These are phyloP conservation scores for Acanthis flammea DNA, from an alignment of 2,797 vertebrate genomes.

Conservation along the genomic window DNA sequence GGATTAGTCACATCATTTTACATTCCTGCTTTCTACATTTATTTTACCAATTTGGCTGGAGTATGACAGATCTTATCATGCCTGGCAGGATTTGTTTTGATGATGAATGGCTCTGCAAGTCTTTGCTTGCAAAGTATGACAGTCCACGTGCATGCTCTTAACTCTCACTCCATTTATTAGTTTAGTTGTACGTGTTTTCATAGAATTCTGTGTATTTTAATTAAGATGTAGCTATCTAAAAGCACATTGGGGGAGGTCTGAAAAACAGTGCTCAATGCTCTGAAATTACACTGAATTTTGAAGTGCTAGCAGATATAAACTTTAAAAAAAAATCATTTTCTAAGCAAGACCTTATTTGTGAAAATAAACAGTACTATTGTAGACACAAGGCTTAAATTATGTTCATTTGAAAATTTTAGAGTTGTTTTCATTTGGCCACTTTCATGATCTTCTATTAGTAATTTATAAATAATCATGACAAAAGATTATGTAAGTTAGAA, in stretches of 20 bases:
- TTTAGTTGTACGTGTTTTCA: neutral
- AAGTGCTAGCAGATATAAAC: neutral
- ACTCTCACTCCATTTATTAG: slow-evolving; percentile 40
- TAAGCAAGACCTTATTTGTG: neutral
- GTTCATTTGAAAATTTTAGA: neutral
- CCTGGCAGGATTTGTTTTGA: slow-evolving; percentile 62
- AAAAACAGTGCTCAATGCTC: neutral
- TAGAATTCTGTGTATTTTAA: neutral
- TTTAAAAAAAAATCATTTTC: neutral
- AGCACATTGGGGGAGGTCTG: neutral
- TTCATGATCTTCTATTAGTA: neutral
- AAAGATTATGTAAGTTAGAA: neutral
- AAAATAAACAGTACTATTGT: neutral
- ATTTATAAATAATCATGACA: neutral
- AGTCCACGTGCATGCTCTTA: slow-evolving; percentile 53
- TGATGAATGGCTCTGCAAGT: slow-evolving; percentile 50
- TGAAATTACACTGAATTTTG: neutral
- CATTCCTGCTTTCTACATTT: slow-evolving; percentile 55
- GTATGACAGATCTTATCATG: slow-evolving; percentile 54
- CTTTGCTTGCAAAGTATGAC: slow-evolving; percentile 60
- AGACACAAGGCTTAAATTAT: neutral
- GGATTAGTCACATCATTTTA: slow-evolving; percentile 50
- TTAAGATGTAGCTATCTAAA: neutral
- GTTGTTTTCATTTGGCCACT: neutral
- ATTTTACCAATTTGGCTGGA: slow-evolving; percentile 60